Conservation (phyloP, 2,888 invertebrate genomes). For the Protula sp. region DNA sequence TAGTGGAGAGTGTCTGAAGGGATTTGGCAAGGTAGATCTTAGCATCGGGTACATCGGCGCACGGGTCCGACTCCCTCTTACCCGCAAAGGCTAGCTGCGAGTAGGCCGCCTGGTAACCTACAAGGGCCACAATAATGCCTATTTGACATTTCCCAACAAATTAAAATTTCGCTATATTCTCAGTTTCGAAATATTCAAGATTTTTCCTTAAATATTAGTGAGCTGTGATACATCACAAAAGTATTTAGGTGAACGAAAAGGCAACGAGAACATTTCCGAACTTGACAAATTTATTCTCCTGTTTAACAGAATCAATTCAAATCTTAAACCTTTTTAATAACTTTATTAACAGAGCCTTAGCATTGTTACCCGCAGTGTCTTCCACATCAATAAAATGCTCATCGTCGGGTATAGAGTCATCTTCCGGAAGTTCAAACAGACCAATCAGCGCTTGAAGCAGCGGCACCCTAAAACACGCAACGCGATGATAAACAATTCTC, state of each 20-base stretch:
- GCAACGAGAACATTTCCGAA: no score
- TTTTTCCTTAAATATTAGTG: no score
- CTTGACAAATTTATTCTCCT: no score
- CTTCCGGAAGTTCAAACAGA: constrained; percentile 83
- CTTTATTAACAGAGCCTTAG: no score
- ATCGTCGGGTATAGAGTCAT: constrained; percentile 70
- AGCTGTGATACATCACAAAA: no score
- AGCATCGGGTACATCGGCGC: constrained; percentile 67
- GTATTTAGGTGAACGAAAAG: no score
- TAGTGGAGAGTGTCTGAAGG: constrained; percentile 65
- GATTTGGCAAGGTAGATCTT: constrained; percentile 71
- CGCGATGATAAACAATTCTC: neutral
- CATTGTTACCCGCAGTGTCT: constrained; percentile 73
- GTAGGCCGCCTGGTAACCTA: constrained; percentile 61
- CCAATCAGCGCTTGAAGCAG: constrained; percentile 69
- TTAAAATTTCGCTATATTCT: no score
- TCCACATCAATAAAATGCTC: constrained; percentile 81
- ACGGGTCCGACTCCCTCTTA: constrained; percentile 68
- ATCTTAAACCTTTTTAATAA: no score
- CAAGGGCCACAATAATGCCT: neutral
- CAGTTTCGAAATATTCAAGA: no score
- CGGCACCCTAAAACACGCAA: constrained; percentile 54
- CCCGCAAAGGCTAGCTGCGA: constrained; percentile 82
- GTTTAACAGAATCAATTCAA: no score
- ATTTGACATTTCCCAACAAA: neutral